Percentiles rank a stretch among this genome's conserved stretches.
These are phyloP conservation scores for Hiodon alosoides DNA, from an alignment of 2,113 vertebrate genomes.

Conservation along the genomic window DNA sequence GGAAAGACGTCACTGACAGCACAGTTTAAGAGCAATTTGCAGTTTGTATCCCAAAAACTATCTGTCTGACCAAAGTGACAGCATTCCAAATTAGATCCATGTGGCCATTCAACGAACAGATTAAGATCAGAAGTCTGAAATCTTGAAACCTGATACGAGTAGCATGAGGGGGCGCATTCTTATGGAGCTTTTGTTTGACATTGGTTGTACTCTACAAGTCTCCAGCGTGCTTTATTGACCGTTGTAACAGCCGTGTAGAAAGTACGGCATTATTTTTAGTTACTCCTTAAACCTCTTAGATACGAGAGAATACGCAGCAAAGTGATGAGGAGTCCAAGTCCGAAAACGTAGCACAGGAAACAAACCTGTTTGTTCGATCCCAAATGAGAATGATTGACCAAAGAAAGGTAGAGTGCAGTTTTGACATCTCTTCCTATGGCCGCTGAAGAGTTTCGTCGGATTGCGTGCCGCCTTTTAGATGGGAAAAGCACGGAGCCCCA, in stretches of 20 bases:
- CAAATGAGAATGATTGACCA: neutral
- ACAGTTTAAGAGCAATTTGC: neutral
- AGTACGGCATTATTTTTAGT: neutral
- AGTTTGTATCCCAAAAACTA: neutral
- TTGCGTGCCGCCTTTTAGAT: conserved; percentile 21
- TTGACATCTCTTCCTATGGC: conserved; percentile 3
- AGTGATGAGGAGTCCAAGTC: neutral
- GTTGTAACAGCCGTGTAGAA: no score
- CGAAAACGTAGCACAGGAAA: neutral
- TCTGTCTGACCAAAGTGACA: conserved; percentile 16
- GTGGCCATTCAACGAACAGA: conserved; percentile 16
- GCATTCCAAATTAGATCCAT: conserved; percentile 22
- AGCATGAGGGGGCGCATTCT: no score
- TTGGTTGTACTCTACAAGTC: neutral
- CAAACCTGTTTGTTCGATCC: neutral
- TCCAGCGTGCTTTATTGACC: no score
- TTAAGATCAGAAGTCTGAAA: neutral
- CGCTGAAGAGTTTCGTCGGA: neutral
- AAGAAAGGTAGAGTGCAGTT: neutral
- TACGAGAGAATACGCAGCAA: no score
- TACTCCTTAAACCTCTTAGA: no score
- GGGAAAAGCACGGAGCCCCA: conserved; percentile 61
- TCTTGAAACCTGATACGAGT: neutral
- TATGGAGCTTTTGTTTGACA: neutral
- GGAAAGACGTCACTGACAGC: no score